Evolutionary conservation across 2,113 vertebrate species (phyloP), one percentile per base, ranked within the genome.

Genomic region (Myiagra hebetior): DNA sequence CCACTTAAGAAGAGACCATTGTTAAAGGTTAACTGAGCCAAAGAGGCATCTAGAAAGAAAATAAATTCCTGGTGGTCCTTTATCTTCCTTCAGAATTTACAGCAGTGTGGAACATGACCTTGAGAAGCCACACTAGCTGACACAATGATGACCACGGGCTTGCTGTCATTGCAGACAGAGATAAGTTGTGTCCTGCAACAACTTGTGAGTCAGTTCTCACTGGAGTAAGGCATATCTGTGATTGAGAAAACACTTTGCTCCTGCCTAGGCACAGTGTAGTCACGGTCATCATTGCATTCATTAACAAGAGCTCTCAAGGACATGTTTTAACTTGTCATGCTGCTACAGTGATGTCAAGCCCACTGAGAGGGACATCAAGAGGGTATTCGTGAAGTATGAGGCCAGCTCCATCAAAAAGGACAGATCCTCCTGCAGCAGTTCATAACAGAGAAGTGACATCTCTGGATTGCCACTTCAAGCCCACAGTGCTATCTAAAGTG

Each of bases 21-120:
- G 69, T 44, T 95, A 96, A 94, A 96, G 95, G 88, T 97, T 93
- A 96, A 95, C 65, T 13, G 73, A 95, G 91, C 77, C 84, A 93
- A 89, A 92, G 70, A 89, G 80, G 77, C n/a, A 89, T 76, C 89
- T 56, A 76, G 65, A 76, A 94, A 82, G 78, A 92, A 95, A 93
- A 93, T 95, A 88, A 95, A 92, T 87, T 96, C 44, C 68, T 89
- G 49, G 28, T 92, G 35, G n/a, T 76, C 27, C 73, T 86, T 94
- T 91, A 86, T 95, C 90, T 93, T 96, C 47, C n/a, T 70, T 67
- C 31, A 80, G 47, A 92, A 97, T 95, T 93, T 96, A 95, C 60
- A 84, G n/a, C 57, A 41, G 19, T 44, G 30, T 64, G 69, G 63
- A 95, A 91, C 62, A 46, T 30, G 86, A 95, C 87, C 88, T 93